Evolutionary conservation across 2,888 invertebrate genomes (phyloP), one percentile per base, ranked within the genome.

Genomic region (Cryptocephalus primarius): DNA sequence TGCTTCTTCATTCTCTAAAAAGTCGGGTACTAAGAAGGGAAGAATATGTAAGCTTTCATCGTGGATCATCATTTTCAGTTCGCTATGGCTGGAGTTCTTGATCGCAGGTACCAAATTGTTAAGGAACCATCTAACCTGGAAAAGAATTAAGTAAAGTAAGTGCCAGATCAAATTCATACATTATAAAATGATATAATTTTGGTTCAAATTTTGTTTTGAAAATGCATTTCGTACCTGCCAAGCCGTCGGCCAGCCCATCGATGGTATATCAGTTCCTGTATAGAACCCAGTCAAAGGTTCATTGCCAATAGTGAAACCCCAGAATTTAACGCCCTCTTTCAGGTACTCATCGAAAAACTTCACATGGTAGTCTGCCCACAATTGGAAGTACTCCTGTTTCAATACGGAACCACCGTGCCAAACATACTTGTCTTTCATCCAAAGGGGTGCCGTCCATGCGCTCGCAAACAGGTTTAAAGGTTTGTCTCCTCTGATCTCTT

Each of bases 291-390:
- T 22, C 22, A 22, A 22, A 12, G 36, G 36, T 36, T 36, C 92
- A 63, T 93, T 93, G 14, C 89, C 88, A 0, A 86, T 83, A 0
- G 91, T 86, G 32, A 92, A 69, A 0, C 82, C 88, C 92, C 92
- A 94, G 53, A 85, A 78, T 2, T 75, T 68, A 38, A 79, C 67
- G 12, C 79, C 79, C 10, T 80, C 68, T 39, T 77, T 74, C 48
- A 76, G 72, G 69, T 92, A 92, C 47, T 77, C 79, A 52, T 88
- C 79, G 38, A 93, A 66, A 70, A 88, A 90, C 64, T 79, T 85
- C 3, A 88, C 61, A 64, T 85, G 81, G 61, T 92, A 93, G 54
- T 88, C 73, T 0, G 89, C 89, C 74, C 83, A 93, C 0, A 80
- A 65, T 64, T 87, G 83, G 65, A 86, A 90, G 42, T 51, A 87